These are phyloP conservation scores for Monomorium pharaonis DNA, from an alignment of 1,140 invertebrate genomes.

Conservation along the genomic window DNA sequence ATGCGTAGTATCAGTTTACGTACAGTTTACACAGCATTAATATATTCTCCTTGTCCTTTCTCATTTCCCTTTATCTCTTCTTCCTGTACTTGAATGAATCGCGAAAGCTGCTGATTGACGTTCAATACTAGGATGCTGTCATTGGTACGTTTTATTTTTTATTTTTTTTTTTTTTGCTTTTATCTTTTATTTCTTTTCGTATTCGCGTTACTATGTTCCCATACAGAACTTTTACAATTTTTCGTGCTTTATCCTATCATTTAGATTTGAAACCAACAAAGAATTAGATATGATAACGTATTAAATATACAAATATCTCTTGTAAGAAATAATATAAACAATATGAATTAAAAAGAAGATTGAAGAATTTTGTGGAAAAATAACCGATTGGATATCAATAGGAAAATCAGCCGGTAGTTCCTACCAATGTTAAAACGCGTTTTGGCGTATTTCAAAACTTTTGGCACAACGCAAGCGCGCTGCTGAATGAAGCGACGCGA, in stretches of 20 bases:
- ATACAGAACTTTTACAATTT: neutral
- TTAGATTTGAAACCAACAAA: neutral
- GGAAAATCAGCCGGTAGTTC: slow-evolving; percentile 3
- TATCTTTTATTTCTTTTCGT: neutral
- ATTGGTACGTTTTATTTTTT: slow-evolving; percentile 55
- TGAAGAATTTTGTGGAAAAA: neutral
- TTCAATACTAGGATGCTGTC: slow-evolving; percentile 48
- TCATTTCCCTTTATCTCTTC: slow-evolving; percentile 50
- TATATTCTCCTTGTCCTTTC: slow-evolving; percentile 36
- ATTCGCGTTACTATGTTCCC: neutral
- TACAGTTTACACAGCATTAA: slow-evolving; percentile 59
- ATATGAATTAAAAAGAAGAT: neutral
- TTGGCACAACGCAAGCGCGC: slow-evolving; percentile 38
- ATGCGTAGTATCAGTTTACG: slow-evolving; percentile 72
- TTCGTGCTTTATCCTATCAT: neutral
- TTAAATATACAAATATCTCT: neutral
- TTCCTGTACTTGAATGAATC: slow-evolving; percentile 7
- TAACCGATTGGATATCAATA: neutral
- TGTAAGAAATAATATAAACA: neutral
- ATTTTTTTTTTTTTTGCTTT: slow-evolving; percentile 29
- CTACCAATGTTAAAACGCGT: slow-evolving; percentile 54
- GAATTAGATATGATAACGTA: neutral
- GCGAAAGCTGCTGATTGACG: slow-evolving; percentile 43
- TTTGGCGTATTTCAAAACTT: slow-evolving; percentile 68
- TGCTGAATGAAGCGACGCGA: slow-evolving; percentile 52